Evolutionary conservation across 2,797 vertebrate genomes (phyloP), one percentile per base, ranked within the genome.

Genomic region (Odontamblyopus rebecca): DNA sequence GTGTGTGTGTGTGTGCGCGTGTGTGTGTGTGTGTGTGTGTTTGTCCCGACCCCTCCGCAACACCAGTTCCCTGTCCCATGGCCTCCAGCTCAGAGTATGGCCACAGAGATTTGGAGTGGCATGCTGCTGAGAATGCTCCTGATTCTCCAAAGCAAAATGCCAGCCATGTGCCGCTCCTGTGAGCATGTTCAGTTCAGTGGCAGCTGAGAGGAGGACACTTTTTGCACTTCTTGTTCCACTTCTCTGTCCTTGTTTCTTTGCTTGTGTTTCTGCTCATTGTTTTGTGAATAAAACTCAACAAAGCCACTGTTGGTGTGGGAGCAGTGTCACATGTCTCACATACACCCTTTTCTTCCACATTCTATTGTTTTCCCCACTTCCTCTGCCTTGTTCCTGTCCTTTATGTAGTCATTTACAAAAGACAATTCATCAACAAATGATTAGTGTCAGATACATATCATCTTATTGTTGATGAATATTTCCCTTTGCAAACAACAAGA

Each of bases 81-180:
- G 91, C 89, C 89, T 90, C 85, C 88, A 89, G 88, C 79, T 30
- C 87, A 62, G 84, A 16, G 89, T 91, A 89, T 88, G 89, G 89
- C 90, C 80, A 89, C 89, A 86, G 85, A 85, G 84, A 62, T 77
- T 85, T 80, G 71, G 84, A 86, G 89, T 87, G 89, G 89, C 83
- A 84, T 83, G 83, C 82, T 88, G 63, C 71, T 79, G 87, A 91
- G 89, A 92, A 91, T 89, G 84, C 84, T 82, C 82, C 79, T 15
- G 70, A 85, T 82, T 87, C 86, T 70, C 77, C 61, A 61, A 61
- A 87, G 78, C 77, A 90, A 88, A 90, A 91, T 84, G 88, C 82
- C 85, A 89, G 87, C 85, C 68, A 80, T 89, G 85, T 80, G 69
- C 82, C 75, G 85, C 61, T 62, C n/a, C 90, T 82, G 72, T 71